Base-by-base conservation (phyloP, 1,140 invertebrate species). In the Bicyclus anynana region DNA sequence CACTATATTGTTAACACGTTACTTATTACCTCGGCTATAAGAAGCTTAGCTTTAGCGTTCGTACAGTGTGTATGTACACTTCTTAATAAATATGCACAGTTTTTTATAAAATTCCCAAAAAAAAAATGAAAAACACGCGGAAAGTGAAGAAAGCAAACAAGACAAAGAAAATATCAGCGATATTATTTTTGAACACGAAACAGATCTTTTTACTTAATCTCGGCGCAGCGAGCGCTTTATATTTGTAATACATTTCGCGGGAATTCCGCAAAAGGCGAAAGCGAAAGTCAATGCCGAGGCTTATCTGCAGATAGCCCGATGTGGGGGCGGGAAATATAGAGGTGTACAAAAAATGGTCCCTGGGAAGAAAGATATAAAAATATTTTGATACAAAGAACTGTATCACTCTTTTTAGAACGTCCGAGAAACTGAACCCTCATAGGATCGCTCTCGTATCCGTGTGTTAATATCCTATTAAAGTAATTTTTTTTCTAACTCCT, bases 231-330 rank as follows among this genome's bases (percentile, higher is more conserved):
- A 23, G 7, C 29, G 29, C 9, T n/a, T n/a, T 33, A 33, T 33
- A 33, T 33, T 33, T 33, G 29, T 33, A 33, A 7, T 10, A 7
- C 29, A 12, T 33, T 33, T 33, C 29, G 29, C 29, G 29, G n/a
- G 10, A 33, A 33, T 33, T 33, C 29, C 29, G 29, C 29, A 49
- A 49, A 49, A 26, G 47, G 21, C 23, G 47, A 49, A 49, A 49
- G 29, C 13, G 26, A 33, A 49, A 26, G 47, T 49, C 47, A 49
- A 49, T 49, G 47, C 29, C 47, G 29, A 49, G 29, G 26, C 29
- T 49, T 49, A 49, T 49, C 26, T 29, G 23, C 1, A 49, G 47
- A 49, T 49, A 49, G 47, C 47, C 23, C 26, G 47, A 49, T 49
- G 29, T 7, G 47, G n/a, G 14, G 47, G 47, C 14, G 47, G 47